Base-by-base conservation (phyloP, 35 echinoderm and acorn worm genomes). In the Stichopus chloronotus region DNA sequence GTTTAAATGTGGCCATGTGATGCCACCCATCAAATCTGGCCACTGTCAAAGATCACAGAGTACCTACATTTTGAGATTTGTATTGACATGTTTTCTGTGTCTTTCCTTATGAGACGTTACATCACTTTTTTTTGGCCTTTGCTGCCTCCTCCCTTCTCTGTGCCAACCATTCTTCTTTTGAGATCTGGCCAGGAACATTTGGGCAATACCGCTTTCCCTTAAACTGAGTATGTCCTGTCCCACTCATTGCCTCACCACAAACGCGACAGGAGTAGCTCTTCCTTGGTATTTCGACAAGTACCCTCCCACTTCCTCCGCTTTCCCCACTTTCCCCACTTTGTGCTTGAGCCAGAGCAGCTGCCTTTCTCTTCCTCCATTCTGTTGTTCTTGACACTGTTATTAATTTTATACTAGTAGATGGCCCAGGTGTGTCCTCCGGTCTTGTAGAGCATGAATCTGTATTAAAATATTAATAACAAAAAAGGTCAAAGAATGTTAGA, bases 301-400 rank as follows among this genome's bases (percentile, higher is more conserved):
- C n/a, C 30, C 30, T 3, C 30, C 30, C 30, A 43, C 30, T 43
- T 65, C 9, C 19, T 4, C 11, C 61, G n/a, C 13, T 80, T 80
- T 6, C 78, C 10, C 13, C 10, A 9, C 10, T 20, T 11, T 5
- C 78, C 9, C 11, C 9, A 5, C 9, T n/a, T 9, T 52, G 55
- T 6, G 17, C 5, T 55, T 86, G 25, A 21, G 21, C 77, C 30
- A 52, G 20, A 79, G 77, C 77, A 14, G 9, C 53, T 11, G 25
- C 54, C 16, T 57, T 86, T 52, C 83, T 54, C 56, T 86, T 86
- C 7, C 83, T 23, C 83, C 83, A 86, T 21, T 86, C 83, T 58
- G 83, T 86, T 7, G 83, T 86, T 52, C 83, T 52, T 56, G 83
- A 86, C 20, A 86, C 83, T 25, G 9, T 79, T 23, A 43, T 43